phyloP scores from a whole-genome alignment of 2,888 invertebrate species.

The Cataglyphis cursor region DNA sequence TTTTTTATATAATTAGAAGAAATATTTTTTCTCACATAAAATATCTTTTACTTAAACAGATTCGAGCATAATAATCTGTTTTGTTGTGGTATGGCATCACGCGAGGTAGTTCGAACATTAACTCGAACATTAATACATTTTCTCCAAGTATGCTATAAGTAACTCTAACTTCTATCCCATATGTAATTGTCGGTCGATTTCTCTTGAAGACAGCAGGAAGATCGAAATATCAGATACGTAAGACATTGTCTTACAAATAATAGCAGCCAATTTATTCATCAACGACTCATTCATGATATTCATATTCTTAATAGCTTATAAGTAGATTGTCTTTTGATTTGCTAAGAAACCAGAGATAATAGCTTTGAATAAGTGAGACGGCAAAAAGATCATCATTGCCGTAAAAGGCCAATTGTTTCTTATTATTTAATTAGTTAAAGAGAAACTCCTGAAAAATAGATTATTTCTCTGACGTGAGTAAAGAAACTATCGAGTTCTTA shows the following conservation, averaged over 20 bases:
- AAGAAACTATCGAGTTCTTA: constrained; percentile 24
- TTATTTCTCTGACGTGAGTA: constrained; percentile 9
- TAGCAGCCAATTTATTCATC: constrained; percentile 22
- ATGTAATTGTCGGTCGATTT: constrained; percentile 29
- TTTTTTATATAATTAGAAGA: constrained; percentile 4
- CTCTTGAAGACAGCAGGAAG: not conserved
- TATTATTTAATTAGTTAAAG: constrained; percentile 31
- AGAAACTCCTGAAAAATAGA: constrained; percentile 43
- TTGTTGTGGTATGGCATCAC: constrained; percentile 71
- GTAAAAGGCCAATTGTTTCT: constrained; percentile 32
- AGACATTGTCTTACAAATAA: constrained; percentile 25
- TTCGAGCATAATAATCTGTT: constrained; percentile 24
- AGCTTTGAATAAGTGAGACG: constrained; percentile 21
- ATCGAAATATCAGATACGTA: constrained; percentile 21
- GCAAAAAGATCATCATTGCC: not conserved
- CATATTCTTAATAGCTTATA: constrained; percentile 11
- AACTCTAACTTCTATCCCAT: constrained; percentile 45
- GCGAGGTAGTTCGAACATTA: constrained; percentile 69
- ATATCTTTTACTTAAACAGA: constrained; percentile 12
- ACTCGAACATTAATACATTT: constrained; percentile 66
- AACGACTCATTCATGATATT: constrained; percentile 12
- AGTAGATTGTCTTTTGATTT: constrained; percentile 53
- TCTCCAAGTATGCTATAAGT: constrained; percentile 59
- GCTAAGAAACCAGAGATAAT: constrained; percentile 22
- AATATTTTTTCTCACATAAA: constrained; percentile 8